Conservation (phyloP, 2,888 invertebrate genomes). For the Drosophila anomelani region DNA sequence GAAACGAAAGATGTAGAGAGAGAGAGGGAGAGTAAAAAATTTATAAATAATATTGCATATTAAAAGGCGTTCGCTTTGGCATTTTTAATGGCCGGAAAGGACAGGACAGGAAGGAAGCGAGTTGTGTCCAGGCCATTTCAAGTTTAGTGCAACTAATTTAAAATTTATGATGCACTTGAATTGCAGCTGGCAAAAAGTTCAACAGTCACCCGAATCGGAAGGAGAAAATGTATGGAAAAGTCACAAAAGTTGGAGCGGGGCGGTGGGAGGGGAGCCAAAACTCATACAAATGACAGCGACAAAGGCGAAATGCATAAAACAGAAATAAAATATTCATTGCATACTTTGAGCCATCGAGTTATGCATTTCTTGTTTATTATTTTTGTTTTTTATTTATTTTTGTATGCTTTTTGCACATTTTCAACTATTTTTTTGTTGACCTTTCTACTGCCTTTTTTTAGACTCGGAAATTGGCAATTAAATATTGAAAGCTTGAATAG, state of each 20-base stretch:
- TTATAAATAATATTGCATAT: slow-evolving; percentile 44
- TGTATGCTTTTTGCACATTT: slow-evolving; percentile 6
- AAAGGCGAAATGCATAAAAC: slow-evolving; percentile 60
- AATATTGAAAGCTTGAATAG: slow-evolving; percentile 56
- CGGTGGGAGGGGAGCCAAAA: slow-evolving; percentile 22
- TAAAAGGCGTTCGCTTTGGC: slow-evolving; percentile 23
- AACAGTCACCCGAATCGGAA: slow-evolving; percentile 18
- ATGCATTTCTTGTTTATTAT: slow-evolving; percentile 33
- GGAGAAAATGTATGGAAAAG: slow-evolving; percentile 14
- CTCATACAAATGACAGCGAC: slow-evolving; percentile 21
- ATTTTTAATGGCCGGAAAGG: slow-evolving; percentile 21
- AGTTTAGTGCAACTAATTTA: slow-evolving; percentile 65
- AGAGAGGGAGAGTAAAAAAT: not conserved
- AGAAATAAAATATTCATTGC: slow-evolving; percentile 72
- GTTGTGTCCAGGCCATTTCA: slow-evolving; percentile 34
- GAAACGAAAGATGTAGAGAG: slow-evolving; percentile 5
- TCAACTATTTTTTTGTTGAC: slow-evolving; percentile 13
- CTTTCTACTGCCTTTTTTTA: not conserved
- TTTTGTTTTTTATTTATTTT: not conserved
- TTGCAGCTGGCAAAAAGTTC: slow-evolving; percentile 55
- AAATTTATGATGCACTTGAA: slow-evolving; percentile 71
- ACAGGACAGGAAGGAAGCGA: not conserved
- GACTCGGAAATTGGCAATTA: slow-evolving; percentile 59
- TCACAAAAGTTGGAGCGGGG: not conserved
- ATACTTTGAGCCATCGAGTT: slow-evolving; percentile 67